Evolutionary conservation across 2,888 invertebrate genomes (phyloP).

Genomic region (Gastrophysa polygoni): DNA sequence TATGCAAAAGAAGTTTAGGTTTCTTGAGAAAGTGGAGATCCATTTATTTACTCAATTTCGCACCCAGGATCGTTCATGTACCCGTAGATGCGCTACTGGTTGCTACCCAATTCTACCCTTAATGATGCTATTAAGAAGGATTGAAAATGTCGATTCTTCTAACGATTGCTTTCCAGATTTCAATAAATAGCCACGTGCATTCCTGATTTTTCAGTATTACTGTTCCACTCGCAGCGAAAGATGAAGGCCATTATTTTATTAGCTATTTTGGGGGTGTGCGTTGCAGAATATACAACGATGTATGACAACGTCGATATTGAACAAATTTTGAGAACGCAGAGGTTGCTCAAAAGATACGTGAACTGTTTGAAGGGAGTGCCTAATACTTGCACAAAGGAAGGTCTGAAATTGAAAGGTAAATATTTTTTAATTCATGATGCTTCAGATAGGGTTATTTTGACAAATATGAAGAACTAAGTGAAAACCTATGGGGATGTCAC

Average conservation of each 20-base stretch:
- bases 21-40: no score
- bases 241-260: slow-evolving; percentile 12
- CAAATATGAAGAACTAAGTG: no score
- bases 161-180: neutral
- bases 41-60: no score
- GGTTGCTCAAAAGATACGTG: slow-evolving; percentile 61
- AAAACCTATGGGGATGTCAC: no score
- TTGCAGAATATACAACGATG: slow-evolving; percentile 21
- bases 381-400: slow-evolving; percentile 73
- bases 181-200: neutral
- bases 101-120: no score
- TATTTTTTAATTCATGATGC: no score
- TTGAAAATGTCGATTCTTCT: neutral
- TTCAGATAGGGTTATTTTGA: no score
- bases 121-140: neutral
- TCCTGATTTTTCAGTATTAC: neutral
- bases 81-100: no score
- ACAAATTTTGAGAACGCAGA: slow-evolving; percentile 68
- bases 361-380: slow-evolving; percentile 63
- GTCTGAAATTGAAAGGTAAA: slow-evolving; percentile 73
- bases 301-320: slow-evolving; percentile 66
- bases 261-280: neutral
- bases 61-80: no score
- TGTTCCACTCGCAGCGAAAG: neutral
- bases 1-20: no score